phyloP scores from a whole-genome alignment of 2,113 vertebrate genomes.

The Excalfactoria chinensis region DNA sequence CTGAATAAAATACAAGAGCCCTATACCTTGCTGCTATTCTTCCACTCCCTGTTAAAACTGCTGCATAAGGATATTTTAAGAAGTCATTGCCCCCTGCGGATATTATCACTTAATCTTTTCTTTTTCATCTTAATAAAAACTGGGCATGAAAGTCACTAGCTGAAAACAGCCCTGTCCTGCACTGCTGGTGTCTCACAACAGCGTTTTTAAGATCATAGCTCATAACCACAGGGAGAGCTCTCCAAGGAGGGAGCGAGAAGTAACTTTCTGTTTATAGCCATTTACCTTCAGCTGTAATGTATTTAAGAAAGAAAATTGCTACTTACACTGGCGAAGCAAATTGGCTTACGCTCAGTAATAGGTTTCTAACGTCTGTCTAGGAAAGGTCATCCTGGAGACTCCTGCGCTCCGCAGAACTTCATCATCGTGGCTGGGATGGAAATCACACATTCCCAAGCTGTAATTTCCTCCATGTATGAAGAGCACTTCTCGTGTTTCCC shows the following conservation, averaged over 20 bases:
- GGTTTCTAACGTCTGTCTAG: conserved; percentile 65
- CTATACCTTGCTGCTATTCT: conserved; percentile 35
- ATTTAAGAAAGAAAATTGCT: conserved; percentile 80
- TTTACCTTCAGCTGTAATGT: conserved; percentile 67
- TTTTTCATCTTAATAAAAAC: conserved; percentile 14
- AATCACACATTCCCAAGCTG: not conserved
- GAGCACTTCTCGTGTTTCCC: conserved; percentile 25
- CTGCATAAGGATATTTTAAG: conserved; percentile 42
- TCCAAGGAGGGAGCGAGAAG: conserved; percentile 15
- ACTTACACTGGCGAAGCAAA: conserved; percentile 78
- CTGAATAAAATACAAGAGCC: not conserved
- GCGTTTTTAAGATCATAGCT: conserved; percentile 29
- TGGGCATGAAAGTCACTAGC: not conserved
- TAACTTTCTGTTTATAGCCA: conserved; percentile 71
- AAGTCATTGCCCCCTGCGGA: conserved; percentile 16
- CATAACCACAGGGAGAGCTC: conserved; percentile 44
- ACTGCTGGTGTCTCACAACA: conserved; percentile 3
- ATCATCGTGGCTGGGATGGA: conserved; percentile 42
- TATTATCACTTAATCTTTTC: conserved; percentile 43
- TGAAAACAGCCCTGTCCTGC: not conserved
- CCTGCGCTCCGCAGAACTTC: not conserved
- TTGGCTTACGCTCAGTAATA: conserved; percentile 71
- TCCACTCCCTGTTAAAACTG: conserved; percentile 22
- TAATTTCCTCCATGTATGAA: conserved; percentile 31
- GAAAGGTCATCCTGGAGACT: conserved; percentile 77